Evolutionary conservation across 2,113 vertebrate species (phyloP), one percentile per base, ranked within the genome.

Genomic region (Elaphurus davidianus): DNA sequence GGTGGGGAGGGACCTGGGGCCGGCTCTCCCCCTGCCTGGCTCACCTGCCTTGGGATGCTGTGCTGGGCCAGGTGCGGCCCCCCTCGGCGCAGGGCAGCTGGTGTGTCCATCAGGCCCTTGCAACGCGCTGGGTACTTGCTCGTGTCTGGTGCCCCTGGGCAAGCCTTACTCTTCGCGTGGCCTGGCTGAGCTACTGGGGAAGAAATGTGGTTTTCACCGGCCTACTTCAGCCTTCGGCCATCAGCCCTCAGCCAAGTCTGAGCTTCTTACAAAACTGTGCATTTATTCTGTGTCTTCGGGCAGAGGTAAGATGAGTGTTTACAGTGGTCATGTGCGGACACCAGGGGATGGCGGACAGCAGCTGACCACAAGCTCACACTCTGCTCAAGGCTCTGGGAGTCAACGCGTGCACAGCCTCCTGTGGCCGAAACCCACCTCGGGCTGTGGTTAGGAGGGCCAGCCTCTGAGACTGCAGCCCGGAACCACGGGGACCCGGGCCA

Each of bases 71-170:
- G 13, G 23, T 9, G 30, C 21, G 0, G 78, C 60, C 45, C 60
- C 2, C 36, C 59, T 33, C 7, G 1, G 90, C 5, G 1, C 12
- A 3, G 19, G 59, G 79, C 47, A 40, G 67, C 67, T 23, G 30
- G 27, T 28, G 11, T 83, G 59, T 6, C 67, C 2, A 0, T 54
- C 17, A 13, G 17, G 23, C 13, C 17, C 78, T 64, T 8, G 3
- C 15, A 4, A 64, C 14, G 43, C 43, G 3, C 40, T 28, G 60
- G 36, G 23, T 3, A 13, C 25, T 57, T 1, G 1, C 15, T 33
- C 2, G 4, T 23, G 27, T 21, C 52, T 0, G 2, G 7, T 3
- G 43, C 43, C 3, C n/a, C 17, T 0, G 52, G 64, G 16, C 28
- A 6, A 33, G 64, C 23, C 90, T 50, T 12, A 3, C 21, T n/a